Percentiles rank a stretch among this genome's conserved stretches.
Conservation (phyloP, 2,113 vertebrate species). For the Corydoras maculifer region DNA sequence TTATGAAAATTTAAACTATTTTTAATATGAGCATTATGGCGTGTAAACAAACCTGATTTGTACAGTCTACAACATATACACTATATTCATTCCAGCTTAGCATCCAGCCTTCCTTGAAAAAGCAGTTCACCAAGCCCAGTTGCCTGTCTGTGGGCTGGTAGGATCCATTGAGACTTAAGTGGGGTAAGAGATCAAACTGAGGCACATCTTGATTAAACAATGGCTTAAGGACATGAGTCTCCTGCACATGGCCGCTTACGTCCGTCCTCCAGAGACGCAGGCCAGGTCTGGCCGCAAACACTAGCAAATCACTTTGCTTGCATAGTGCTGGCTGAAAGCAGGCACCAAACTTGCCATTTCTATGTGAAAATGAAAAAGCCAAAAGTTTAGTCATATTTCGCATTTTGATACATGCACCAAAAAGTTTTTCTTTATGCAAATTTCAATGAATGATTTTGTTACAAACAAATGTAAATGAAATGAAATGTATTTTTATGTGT, state of each 20-base stretch:
- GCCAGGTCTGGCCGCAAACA: constrained; percentile 85
- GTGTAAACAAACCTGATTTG: constrained; percentile 72
- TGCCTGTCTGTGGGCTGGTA: constrained; percentile 74
- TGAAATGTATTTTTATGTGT: too few species aligned
- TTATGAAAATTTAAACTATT: too few species aligned
- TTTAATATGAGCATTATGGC: too few species aligned
- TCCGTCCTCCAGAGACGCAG: constrained; percentile 91
- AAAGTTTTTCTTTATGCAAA: not conserved
- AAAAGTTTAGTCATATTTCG: not conserved
- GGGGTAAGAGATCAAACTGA: constrained; percentile 83
- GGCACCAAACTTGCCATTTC: constrained; percentile 88
- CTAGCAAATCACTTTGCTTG: constrained; percentile 86
- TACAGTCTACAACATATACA: constrained; percentile 82
- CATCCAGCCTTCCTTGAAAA: constrained; percentile 85
- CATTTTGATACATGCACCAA: not conserved
- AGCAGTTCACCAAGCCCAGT: constrained; percentile 82
- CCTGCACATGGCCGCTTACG: constrained; percentile 78
- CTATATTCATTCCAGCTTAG: constrained; percentile 96
- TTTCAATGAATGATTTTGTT: too few species aligned
- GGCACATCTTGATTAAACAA: constrained; percentile 76
- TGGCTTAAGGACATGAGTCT: constrained; percentile 81
- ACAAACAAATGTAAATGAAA: too few species aligned
- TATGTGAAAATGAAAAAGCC: constrained; percentile 42
- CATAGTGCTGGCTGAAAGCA: constrained; percentile 93
- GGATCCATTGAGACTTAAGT: constrained; percentile 61